A percentile compares a stretch with the other conserved stretches of the same genome.
Conservation (phyloP, 2,113 vertebrate species). For the Rousettus leschenaultii region DNA sequence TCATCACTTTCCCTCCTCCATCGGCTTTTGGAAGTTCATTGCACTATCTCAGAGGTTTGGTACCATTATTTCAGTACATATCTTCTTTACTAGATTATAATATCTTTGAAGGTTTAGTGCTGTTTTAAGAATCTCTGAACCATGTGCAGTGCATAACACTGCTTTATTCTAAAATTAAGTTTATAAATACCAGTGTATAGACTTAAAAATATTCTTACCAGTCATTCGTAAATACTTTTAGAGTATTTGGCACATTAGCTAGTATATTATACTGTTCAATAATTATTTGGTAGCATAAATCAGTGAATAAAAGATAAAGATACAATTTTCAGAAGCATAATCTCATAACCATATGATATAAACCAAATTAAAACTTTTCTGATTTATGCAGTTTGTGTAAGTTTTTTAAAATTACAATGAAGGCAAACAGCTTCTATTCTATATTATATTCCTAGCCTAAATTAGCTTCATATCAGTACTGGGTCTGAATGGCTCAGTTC, state of each 20-base stretch:
- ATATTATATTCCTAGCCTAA: conserved; percentile 70
- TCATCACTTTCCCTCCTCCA: neutral
- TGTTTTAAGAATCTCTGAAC: neutral
- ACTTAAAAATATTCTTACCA: neutral
- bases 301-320: neutral
- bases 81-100: neutral
- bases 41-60: neutral
- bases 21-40: neutral
- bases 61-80: neutral
- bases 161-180: conserved; percentile 2
- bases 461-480: conserved; percentile 77
- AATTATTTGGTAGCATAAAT: neutral
- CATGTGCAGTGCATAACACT: neutral
- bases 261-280: neutral
- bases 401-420: neutral
- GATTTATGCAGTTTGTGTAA: neutral
- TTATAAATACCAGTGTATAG: neutral
- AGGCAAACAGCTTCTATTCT: conserved; percentile 30
- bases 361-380: neutral
- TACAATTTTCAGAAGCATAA: neutral
- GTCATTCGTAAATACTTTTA: neutral
- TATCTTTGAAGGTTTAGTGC: neutral
- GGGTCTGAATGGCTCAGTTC: conserved; percentile 80
- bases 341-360: neutral
- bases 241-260: neutral